Percentiles rank a stretch among this genome's conserved stretches.
Conservation (phyloP, 1,140 invertebrate species). For the Gonatopus flavifemur region DNA sequence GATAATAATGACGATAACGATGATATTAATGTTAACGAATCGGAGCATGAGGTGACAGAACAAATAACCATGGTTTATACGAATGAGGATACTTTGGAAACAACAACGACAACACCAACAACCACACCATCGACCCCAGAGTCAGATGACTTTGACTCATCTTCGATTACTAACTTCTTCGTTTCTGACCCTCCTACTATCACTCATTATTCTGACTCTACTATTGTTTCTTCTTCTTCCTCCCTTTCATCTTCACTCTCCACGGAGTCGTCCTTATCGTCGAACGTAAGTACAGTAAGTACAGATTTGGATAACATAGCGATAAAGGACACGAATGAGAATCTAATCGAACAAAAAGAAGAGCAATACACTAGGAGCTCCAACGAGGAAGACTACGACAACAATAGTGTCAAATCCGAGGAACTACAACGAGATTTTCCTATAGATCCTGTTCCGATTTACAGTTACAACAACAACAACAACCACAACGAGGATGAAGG, state of each 20-base stretch:
- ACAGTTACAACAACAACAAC: slow-evolving; percentile 40
- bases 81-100: neutral
- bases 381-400: too few species aligned
- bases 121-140: neutral
- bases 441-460: slow-evolving; percentile 31
- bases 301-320: neutral
- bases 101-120: slow-evolving; percentile 9
- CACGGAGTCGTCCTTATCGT: neutral
- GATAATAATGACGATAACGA: too few species aligned
- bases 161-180: too few species aligned
- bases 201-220: slow-evolving; percentile 22
- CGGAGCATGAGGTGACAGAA: neutral
- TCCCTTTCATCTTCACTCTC: neutral
- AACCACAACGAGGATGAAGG: slow-evolving; percentile 45
- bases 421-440: slow-evolving; percentile 39
- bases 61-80: neutral
- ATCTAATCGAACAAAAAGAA: too few species aligned
- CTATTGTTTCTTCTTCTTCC: slow-evolving; percentile 8
- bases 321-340: neutral
- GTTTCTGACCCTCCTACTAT: slow-evolving; percentile 15
- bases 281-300: neutral
- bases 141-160: too few species aligned
- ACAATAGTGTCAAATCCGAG: too few species aligned
- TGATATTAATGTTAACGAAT: neutral
- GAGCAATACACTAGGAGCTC: too few species aligned